phyloP scores from a whole-genome alignment of 2,113 vertebrate genomes.

The Hiodon alosoides region DNA sequence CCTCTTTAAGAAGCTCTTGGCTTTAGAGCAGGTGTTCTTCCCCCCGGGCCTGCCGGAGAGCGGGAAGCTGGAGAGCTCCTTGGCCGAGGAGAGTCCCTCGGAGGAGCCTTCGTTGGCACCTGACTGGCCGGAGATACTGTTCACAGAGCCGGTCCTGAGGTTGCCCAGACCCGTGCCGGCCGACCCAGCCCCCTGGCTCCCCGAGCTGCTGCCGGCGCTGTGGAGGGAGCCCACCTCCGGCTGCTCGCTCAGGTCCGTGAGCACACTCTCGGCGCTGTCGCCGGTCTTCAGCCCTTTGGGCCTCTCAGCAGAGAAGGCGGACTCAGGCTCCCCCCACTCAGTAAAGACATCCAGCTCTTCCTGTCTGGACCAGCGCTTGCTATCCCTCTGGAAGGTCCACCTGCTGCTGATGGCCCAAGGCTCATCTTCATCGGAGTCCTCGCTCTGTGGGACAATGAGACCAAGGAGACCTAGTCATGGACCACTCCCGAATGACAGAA shows the following conservation, averaged over 20 bases:
- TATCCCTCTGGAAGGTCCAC: constrained; percentile 97
- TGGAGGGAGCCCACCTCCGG: constrained; percentile 82
- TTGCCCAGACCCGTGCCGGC: too few species aligned
- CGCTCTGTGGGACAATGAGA: constrained; percentile 70
- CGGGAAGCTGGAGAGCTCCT: constrained; percentile 65
- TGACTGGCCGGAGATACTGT: constrained; percentile 76
- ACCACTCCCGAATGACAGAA: too few species aligned
- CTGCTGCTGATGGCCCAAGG: constrained; percentile 96
- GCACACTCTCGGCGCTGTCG: constrained; percentile 79
- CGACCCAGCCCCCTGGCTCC: background rate
- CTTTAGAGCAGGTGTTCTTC: constrained; percentile 80
- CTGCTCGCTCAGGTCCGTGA: constrained; percentile 80
- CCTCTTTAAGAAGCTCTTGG: constrained; percentile 88
- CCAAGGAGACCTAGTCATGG: too few species aligned
- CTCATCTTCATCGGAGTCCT: constrained; percentile 96
- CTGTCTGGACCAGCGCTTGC: constrained; percentile 93
- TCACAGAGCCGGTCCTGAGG: constrained; percentile 76
- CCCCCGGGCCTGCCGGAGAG: constrained; percentile 57
- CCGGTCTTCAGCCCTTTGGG: constrained; percentile 53
- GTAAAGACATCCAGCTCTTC: constrained; percentile 87
- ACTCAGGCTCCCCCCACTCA: constrained; percentile 17
- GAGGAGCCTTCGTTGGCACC: constrained; percentile 77
- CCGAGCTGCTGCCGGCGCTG: constrained; percentile 72
- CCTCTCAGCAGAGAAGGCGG: constrained; percentile 37
- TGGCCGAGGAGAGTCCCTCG: constrained; percentile 70